Evolutionary conservation across 2,888 invertebrate genomes (phyloP).

Genomic region (Willowsia nigromaculata): DNA sequence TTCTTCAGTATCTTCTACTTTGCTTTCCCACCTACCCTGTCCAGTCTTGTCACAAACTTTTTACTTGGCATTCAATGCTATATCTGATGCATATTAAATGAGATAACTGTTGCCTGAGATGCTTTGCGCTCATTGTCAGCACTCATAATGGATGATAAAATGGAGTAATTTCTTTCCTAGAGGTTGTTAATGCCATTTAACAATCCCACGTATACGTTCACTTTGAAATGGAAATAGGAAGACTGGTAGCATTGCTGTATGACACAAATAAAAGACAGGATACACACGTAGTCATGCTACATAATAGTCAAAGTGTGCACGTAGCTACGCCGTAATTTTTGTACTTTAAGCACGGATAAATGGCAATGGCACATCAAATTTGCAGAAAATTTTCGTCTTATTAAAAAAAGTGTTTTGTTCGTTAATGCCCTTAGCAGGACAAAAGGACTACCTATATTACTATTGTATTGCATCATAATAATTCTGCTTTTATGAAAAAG

Average conservation of each 20-base stretch:
- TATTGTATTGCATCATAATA: too few species aligned
- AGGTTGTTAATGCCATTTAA: not conserved
- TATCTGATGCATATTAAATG: not conserved
- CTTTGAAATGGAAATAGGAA: too few species aligned
- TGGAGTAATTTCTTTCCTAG: not conserved
- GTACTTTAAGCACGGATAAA: not conserved
- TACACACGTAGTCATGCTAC: too few species aligned
- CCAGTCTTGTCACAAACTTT: not conserved
- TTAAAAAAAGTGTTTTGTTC: slow-evolving; percentile 16
- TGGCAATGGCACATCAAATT: not conserved
- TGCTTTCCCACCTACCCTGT: not conserved
- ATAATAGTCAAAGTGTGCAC: too few species aligned
- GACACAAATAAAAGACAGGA: too few species aligned
- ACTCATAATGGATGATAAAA: not conserved
- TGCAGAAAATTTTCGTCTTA: not conserved
- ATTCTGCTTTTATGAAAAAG: not conserved
- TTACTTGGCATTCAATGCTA: not conserved
- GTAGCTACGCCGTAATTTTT: too few species aligned
- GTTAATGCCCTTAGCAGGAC: not conserved
- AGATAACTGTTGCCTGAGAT: not conserved
- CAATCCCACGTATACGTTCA: not conserved
- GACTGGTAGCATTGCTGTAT: too few species aligned
- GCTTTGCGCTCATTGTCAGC: not conserved
- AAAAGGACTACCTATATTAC: not conserved
- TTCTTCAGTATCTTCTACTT: not conserved